A percentile compares a stretch with the other conserved stretches of the same genome.
Conservation (phyloP, 2,888 invertebrate species). For the Cordylochernes scorpioides region DNA sequence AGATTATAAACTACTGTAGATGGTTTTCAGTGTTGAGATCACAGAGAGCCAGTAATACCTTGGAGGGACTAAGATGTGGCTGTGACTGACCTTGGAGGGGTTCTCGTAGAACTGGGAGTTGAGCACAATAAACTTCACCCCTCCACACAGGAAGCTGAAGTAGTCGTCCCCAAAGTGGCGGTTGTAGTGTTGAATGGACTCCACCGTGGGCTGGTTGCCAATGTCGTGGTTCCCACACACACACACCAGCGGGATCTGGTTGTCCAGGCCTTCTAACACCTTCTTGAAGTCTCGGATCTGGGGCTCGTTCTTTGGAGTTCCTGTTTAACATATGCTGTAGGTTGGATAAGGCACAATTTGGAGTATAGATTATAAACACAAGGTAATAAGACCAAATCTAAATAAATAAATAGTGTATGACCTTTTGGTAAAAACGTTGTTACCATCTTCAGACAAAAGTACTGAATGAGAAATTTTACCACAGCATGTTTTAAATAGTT, state of each 20-base stretch:
- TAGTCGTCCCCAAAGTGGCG: slow-evolving; percentile 23
- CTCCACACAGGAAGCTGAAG: slow-evolving; percentile 26
- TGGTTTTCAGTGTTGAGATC: no score
- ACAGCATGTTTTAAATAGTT: no score
- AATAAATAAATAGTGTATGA: no score
- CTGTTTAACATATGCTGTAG: slow-evolving; percentile 2
- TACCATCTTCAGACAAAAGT: no score
- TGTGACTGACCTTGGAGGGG: slow-evolving; percentile 14
- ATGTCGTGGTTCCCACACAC: slow-evolving; percentile 30
- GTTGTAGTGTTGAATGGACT: slow-evolving; percentile 17
- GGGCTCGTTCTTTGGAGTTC: slow-evolving; percentile 14
- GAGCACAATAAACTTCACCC: slow-evolving; percentile 25
- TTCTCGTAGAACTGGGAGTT: slow-evolving; percentile 26
- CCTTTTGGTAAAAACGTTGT: no score
- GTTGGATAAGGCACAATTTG: background rate
- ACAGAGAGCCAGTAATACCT: no score
- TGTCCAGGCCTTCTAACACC: slow-evolving; percentile 21
- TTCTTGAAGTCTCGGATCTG: slow-evolving; percentile 24
- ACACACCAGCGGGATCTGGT: slow-evolving; percentile 25
- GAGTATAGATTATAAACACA: background rate
- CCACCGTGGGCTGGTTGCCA: slow-evolving; percentile 24
- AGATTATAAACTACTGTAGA: no score
- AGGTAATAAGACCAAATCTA: no score
- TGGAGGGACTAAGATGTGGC: no score
- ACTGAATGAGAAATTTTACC: no score